Percentiles rank a stretch among this genome's conserved stretches.
These are phyloP conservation scores for Chloroclysta siterata DNA, from an alignment of 2,888 invertebrate species.

Conservation along the genomic window DNA sequence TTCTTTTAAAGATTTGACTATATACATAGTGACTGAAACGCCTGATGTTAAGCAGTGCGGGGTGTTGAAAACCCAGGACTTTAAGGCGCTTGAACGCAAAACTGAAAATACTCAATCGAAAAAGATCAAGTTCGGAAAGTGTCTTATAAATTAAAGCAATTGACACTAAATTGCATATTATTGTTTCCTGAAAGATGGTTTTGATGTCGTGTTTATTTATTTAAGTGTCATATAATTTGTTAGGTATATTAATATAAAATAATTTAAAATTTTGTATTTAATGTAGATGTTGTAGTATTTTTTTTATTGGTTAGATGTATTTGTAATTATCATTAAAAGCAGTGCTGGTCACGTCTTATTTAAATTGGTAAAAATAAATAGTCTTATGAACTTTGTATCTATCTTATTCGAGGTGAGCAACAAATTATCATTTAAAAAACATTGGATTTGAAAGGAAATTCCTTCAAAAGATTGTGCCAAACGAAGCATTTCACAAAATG, in stretches of 20 bases:
- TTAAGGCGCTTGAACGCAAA: slow-evolving; percentile 12
- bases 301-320: background rate
- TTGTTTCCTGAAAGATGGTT: slow-evolving; percentile 16
- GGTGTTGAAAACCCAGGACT: slow-evolving; percentile 6
- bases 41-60: slow-evolving; percentile 5
- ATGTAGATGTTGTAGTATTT: background rate
- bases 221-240: background rate
- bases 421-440: slow-evolving; percentile 17
- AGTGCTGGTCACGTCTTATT: slow-evolving; percentile 70
- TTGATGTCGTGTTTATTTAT: slow-evolving; percentile 8
- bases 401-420: background rate
- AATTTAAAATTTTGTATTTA: slow-evolving; percentile 7
- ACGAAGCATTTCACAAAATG: background rate
- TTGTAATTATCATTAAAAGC: slow-evolving; percentile 36
- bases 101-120: background rate
- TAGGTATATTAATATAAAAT: slow-evolving; percentile 11
- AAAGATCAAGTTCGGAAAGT: slow-evolving; percentile 21
- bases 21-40: slow-evolving; percentile 7
- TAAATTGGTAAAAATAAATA: slow-evolving; percentile 5
- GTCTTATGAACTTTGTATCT: background rate
- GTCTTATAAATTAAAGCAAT: slow-evolving; percentile 24
- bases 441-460: slow-evolving; percentile 19
- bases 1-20: no score
- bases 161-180: slow-evolving; percentile 16
- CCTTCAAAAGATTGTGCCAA: slow-evolving; percentile 23